Evolutionary conservation across 2,888 invertebrate genomes (phyloP), one percentile per base, ranked within the genome.

Genomic region (Stegana nigrithorax): DNA sequence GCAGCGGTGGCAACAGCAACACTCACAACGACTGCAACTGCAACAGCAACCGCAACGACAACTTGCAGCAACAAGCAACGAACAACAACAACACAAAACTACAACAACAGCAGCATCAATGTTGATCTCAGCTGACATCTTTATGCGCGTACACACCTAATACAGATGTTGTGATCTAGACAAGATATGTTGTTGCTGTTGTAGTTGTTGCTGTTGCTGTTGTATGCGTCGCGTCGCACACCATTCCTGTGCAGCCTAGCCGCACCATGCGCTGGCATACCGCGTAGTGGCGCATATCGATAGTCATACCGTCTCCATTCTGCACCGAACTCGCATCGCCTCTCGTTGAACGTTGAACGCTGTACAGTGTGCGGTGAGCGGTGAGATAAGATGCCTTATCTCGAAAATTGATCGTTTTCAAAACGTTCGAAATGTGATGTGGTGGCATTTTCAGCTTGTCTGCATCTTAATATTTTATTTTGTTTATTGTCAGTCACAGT

Each of bases 391-490:
- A 51, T 57, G 60, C 62, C 78, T 82, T 82, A 82, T 82, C 82
- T 79, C 60, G 50, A 70, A 75, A 76, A 78, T 81, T 75, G 81
- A 82, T 83, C 83, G 82, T 83, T 83, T 82, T 80, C 72, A 73
- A 82, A 82, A 80, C 73, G 82, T 75, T 75, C 75, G 67, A 73
- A 76, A 79, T 75, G 75, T 82, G 78, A 78, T 81, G 81, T 83
- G 81, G 83, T 83, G 83, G 83, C 82, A 82, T 78, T 77, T 78
- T 78, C 75, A 74, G 75, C 78, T 80, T 83, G 81, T 78, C 82
- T 75, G 81, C 81, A 72, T 80, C 78, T 82, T 71, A 74, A 82
- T 82, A 83, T 75, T 80, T 82, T 81, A 77, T 76, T 73, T 75
- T 73, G 72, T 73, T 81, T 79, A 75, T 71, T 78, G 68, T 64